These are phyloP conservation scores for Apodemia hepburni DNA, from an alignment of 2,888 invertebrate species.

Conservation along the genomic window DNA sequence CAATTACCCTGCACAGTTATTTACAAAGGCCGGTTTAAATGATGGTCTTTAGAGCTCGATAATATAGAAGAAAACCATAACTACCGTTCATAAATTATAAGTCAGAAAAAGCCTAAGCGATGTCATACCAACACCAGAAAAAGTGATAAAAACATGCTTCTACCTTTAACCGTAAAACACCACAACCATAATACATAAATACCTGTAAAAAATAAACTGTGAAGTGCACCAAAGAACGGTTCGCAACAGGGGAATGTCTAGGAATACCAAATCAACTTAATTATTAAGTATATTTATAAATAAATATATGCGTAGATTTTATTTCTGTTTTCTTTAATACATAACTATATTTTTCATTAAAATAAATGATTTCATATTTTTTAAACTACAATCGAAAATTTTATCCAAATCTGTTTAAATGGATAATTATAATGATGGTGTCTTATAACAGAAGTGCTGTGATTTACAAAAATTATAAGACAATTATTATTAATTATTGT, in stretches of 20 bases:
- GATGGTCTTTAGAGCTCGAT: slow-evolving; percentile 10
- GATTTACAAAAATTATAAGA: too few species aligned
- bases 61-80: slow-evolving; percentile 7
- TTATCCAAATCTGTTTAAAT: too few species aligned
- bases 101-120: slow-evolving; percentile 40
- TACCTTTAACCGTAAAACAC: slow-evolving; percentile 42
- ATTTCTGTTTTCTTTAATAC: too few species aligned
- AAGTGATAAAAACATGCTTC: slow-evolving; percentile 38
- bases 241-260: slow-evolving; percentile 41
- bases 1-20: not conserved
- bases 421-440: too few species aligned
- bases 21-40: slow-evolving; percentile 10
- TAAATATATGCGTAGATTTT: not conserved
- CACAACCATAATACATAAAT: slow-evolving; percentile 51
- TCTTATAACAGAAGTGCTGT: too few species aligned
- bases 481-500: too few species aligned
- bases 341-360: too few species aligned
- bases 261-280: slow-evolving; percentile 1
- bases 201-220: slow-evolving; percentile 46
- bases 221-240: slow-evolving; percentile 60
- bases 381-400: too few species aligned
- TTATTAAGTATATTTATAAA: too few species aligned
- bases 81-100: slow-evolving; percentile 16
- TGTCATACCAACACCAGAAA: slow-evolving; percentile 74
- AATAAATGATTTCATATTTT: too few species aligned